Conservation (phyloP, 2,888 invertebrate species). For the Phengaris alcon region DNA sequence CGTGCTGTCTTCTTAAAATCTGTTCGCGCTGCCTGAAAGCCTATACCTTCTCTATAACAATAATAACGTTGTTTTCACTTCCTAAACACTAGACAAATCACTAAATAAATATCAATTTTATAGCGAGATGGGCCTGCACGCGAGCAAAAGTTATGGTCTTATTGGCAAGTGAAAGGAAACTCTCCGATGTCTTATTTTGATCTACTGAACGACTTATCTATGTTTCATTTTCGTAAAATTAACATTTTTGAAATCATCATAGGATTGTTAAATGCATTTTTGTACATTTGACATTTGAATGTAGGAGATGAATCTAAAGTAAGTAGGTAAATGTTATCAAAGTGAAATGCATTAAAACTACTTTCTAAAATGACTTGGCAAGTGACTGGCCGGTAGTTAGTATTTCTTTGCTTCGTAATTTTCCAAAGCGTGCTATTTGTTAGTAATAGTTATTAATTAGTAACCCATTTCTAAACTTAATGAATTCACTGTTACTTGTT, state of each 20-base stretch:
- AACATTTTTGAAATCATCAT: not conserved
- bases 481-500: not conserved
- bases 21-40: too few species aligned
- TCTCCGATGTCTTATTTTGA: constrained; percentile 25
- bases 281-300: not conserved
- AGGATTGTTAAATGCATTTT: not conserved
- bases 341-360: not conserved
- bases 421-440: constrained; percentile 9
- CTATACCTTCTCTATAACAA: too few species aligned
- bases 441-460: not conserved
- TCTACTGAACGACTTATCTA: not conserved
- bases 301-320: not conserved
- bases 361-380: constrained; percentile 15
- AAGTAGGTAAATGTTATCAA: not conserved
- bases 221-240: not conserved
- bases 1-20: too few species aligned
- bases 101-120: not conserved
- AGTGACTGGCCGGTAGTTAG: not conserved
- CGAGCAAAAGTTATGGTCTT: constrained; percentile 37
- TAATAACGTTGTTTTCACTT: not conserved
- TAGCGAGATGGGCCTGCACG: constrained; percentile 28
- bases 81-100: not conserved
- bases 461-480: not conserved
- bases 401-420: not conserved
- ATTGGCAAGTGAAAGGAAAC: constrained; percentile 37